These are phyloP conservation scores for Sarcophaga caerulescens DNA, from an alignment of 2,888 invertebrate species.

Conservation along the genomic window DNA sequence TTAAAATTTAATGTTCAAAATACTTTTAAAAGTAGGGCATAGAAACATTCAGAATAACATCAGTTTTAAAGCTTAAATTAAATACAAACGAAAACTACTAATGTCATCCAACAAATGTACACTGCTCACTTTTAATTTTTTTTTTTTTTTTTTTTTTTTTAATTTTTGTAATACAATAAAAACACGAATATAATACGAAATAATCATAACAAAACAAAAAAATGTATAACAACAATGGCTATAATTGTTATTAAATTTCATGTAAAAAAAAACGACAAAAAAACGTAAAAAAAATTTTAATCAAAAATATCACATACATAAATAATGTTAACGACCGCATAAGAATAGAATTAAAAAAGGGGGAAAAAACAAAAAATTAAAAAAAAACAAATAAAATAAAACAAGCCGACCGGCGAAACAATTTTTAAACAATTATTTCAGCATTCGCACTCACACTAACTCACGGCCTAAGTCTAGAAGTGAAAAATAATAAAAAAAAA, in stretches of 20 bases:
- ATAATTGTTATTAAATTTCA: slow-evolving; percentile 55
- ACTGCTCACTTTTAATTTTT: slow-evolving; percentile 39
- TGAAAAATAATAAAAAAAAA: slow-evolving; percentile 9
- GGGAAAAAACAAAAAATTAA: neutral
- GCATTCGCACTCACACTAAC: slow-evolving; percentile 21
- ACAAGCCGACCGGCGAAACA: slow-evolving; percentile 36
- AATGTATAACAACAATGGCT: slow-evolving; percentile 33
- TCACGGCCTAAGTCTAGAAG: neutral
- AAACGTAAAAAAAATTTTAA: slow-evolving; percentile 10
- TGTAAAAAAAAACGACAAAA: slow-evolving; percentile 24
- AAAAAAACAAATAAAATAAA: neutral
- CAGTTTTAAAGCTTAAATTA: slow-evolving; percentile 8
- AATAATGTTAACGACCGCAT: slow-evolving; percentile 64
- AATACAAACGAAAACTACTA: neutral
- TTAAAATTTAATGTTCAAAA: no score
- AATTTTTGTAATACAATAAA: neutral
- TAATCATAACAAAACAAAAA: slow-evolving; percentile 30
- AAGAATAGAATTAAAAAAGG: slow-evolving; percentile 15
- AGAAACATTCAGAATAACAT: neutral
- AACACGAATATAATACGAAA: slow-evolving; percentile 19
- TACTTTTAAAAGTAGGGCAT: no score
- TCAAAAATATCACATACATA: slow-evolving; percentile 32
- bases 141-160: neutral
- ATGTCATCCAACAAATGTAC: slow-evolving; percentile 46
- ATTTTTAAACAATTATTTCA: slow-evolving; percentile 21